phyloP scores from a whole-genome alignment of 2,888 invertebrate genomes.

The Enchytraeus crypticus region DNA sequence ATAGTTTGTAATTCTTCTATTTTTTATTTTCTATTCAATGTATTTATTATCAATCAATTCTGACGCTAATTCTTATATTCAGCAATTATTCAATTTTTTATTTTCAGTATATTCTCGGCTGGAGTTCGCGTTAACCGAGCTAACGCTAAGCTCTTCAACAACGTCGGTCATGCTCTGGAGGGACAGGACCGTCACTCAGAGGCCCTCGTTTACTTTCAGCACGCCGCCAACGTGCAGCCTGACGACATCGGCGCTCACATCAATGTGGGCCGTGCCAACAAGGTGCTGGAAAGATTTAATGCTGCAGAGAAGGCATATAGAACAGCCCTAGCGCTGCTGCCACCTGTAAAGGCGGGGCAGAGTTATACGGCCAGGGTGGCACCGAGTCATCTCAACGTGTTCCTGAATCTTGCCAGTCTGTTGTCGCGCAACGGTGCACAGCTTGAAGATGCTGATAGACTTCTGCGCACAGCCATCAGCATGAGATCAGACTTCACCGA shows the following conservation, averaged over 20 bases:
- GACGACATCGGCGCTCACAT: constrained; percentile 95
- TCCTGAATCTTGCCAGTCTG: constrained; percentile 84
- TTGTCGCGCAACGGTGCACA: constrained; percentile 85
- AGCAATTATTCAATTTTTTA: too few relatives aligned
- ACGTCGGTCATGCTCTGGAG: constrained; percentile 91
- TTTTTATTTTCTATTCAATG: too few relatives aligned
- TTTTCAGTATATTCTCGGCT: constrained; percentile 77
- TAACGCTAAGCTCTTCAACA: constrained; percentile 93
- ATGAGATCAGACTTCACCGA: constrained; percentile 59
- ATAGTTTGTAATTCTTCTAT: too few relatives aligned
- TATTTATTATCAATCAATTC: too few relatives aligned
- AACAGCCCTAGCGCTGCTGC: constrained; percentile 53
- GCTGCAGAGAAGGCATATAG: constrained; percentile 89
- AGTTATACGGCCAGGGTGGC: constrained; percentile 90
- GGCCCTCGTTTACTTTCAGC: constrained; percentile 80
- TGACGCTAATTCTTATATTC: too few relatives aligned
- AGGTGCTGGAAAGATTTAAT: constrained; percentile 73
- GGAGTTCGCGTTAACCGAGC: constrained; percentile 72
- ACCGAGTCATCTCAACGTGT: constrained; percentile 89
- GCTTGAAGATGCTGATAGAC: constrained; percentile 78
- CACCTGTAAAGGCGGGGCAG: constrained; percentile 43
- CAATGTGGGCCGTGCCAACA: constrained; percentile 89
- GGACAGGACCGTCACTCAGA: constrained; percentile 62
- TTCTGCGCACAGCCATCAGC: constrained; percentile 84
- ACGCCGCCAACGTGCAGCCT: constrained; percentile 80